A percentile compares a stretch with the other conserved stretches of the same genome.
Evolutionary conservation across 2,113 vertebrate genomes (phyloP).

Genomic region (Cephalopholis sonnerati): DNA sequence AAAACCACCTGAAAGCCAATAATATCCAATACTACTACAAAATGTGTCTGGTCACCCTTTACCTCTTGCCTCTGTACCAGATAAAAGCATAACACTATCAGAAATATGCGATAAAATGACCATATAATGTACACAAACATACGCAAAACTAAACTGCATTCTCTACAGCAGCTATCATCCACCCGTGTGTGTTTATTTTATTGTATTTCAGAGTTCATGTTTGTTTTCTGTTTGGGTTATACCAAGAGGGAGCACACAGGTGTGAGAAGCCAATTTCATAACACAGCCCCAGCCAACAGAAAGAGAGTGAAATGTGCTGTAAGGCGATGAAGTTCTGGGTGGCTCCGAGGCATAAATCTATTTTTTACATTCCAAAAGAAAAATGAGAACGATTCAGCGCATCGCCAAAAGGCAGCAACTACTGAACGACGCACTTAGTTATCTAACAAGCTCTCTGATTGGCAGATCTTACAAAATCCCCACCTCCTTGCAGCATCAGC

Average conservation of each 20-base stretch:
- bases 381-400: constrained; percentile 19
- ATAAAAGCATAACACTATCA: not conserved
- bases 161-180: not conserved
- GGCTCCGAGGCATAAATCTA: constrained; percentile 48
- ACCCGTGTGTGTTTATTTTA: constrained; percentile 2
- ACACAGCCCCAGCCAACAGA: constrained; percentile 34
- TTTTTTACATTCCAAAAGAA: constrained; percentile 57
- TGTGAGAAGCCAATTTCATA: constrained; percentile 24
- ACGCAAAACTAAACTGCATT: not conserved
- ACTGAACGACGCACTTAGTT: constrained; percentile 41
- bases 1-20: constrained; percentile 6
- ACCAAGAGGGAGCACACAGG: not conserved
- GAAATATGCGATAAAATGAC: not conserved
- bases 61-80: not conserved
- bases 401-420: constrained; percentile 44
- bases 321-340: constrained; percentile 16
- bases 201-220: constrained; percentile 11
- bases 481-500: constrained; percentile 28
- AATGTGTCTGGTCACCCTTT: not conserved
- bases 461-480: constrained; percentile 45
- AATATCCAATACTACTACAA: not conserved
- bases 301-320: constrained; percentile 15
- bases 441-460: constrained; percentile 52
- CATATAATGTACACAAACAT: not conserved
- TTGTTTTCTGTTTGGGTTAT: constrained; percentile 31